These are phyloP conservation scores for Drosophila azteca DNA, from an alignment of 1,140 invertebrate species.

Conservation along the genomic window DNA sequence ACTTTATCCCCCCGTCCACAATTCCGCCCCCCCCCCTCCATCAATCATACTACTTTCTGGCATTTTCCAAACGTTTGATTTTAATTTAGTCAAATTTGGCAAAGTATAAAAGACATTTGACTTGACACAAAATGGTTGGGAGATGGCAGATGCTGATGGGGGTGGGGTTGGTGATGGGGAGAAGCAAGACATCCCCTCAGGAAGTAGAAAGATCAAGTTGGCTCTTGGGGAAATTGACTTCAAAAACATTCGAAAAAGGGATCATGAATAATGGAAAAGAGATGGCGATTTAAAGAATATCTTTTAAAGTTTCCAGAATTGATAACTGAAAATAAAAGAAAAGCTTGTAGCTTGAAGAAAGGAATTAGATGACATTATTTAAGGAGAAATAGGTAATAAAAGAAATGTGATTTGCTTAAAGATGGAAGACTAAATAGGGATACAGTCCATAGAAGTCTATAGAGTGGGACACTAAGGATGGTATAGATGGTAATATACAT, in stretches of 20 bases:
- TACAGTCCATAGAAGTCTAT: too few species aligned
- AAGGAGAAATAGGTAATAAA: too few species aligned
- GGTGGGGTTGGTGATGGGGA: background rate
- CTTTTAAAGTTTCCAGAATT: too few species aligned
- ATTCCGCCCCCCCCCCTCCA: background rate
- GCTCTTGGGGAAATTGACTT: slow-evolving; percentile 14
- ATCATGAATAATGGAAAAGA: background rate
- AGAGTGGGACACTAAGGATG: too few species aligned
- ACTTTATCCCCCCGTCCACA: background rate
- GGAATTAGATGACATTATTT: too few species aligned
- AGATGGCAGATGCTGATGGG: background rate
- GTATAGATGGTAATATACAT: too few species aligned
- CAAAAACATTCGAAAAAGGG: slow-evolving; percentile 4
- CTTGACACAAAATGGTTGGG: slow-evolving; percentile 15
- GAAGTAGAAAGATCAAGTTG: background rate
- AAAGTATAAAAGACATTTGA: slow-evolving; percentile 27
- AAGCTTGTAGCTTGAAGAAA: too few species aligned
- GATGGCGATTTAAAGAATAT: too few species aligned
- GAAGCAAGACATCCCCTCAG: too few species aligned
- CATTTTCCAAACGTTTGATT: slow-evolving; percentile 40
- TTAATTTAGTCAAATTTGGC: slow-evolving; percentile 40
- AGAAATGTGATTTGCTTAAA: too few species aligned
- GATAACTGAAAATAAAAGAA: too few species aligned
- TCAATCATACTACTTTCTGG: slow-evolving; percentile 28
- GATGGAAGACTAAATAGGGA: too few species aligned